Conservation (phyloP, 2,888 invertebrate species). For the Pollenia angustigena region DNA sequence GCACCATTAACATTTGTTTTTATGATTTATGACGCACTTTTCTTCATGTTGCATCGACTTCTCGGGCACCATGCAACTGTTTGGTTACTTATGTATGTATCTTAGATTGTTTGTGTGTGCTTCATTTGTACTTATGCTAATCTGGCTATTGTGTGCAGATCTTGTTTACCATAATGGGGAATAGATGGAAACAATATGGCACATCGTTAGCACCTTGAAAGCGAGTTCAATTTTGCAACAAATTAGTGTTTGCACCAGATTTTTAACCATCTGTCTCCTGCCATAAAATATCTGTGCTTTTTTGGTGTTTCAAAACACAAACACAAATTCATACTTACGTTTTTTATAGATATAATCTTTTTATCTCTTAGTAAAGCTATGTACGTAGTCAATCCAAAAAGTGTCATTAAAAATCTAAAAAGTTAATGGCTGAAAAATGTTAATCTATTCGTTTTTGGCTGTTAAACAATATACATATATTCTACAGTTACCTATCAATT, state of each 20-base stretch:
- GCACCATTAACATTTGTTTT: constrained; percentile 25
- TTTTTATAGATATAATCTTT: constrained; percentile 51
- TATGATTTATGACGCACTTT: constrained; percentile 68
- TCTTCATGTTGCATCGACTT: neutral
- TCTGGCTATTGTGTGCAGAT: constrained; percentile 65
- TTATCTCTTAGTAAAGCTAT: constrained; percentile 2
- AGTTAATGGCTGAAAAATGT: too few species aligned
- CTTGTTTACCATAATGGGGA: constrained; percentile 29
- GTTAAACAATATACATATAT: too few species aligned
- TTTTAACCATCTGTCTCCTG: constrained; percentile 61
- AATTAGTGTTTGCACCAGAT: constrained; percentile 61
- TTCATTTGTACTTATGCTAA: constrained; percentile 59
- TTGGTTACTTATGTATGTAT: neutral
- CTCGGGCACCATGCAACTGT: neutral
- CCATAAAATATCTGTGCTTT: constrained; percentile 24
- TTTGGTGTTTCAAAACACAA: neutral
- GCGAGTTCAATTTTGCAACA: constrained; percentile 56
- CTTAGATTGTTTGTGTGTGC: neutral
- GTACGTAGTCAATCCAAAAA: too few species aligned
- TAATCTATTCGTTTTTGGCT: too few species aligned
- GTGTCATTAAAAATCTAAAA: too few species aligned
- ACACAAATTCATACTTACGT: neutral
- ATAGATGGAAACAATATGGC: constrained; percentile 45
- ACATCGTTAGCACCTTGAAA: constrained; percentile 67
- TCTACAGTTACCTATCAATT: too few species aligned